Evolutionary conservation across 2,888 invertebrate species (phyloP).

Genomic region (Pheosia gnoma): DNA sequence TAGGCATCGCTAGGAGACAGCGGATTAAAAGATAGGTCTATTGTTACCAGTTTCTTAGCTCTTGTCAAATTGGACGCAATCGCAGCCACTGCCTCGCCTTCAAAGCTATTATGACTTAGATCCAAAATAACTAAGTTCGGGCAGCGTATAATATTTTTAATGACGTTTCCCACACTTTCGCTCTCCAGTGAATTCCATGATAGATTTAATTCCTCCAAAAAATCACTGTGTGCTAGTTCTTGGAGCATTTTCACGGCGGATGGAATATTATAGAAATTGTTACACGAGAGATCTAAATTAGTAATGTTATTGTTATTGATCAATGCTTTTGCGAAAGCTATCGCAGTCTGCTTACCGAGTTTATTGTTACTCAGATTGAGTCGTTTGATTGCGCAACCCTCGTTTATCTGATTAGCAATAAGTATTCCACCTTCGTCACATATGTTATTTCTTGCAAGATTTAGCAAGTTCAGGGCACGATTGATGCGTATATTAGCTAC

Average conservation of each 20-base stretch:
- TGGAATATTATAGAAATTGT: slow-evolving; percentile 41
- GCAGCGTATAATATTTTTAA: slow-evolving; percentile 37
- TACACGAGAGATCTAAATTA: slow-evolving; percentile 53
- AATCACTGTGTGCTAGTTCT: slow-evolving; percentile 32
- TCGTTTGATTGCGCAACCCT: slow-evolving; percentile 32
- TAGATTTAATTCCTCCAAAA: slow-evolving; percentile 48
- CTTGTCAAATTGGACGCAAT: slow-evolving; percentile 36
- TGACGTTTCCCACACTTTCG: slow-evolving; percentile 36
- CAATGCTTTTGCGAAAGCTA: slow-evolving; percentile 43
- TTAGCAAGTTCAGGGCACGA: slow-evolving; percentile 35
- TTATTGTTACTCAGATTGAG: slow-evolving; percentile 50
- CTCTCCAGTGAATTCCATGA: slow-evolving; percentile 51
- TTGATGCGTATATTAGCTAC: slow-evolving; percentile 38
- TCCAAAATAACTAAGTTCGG: slow-evolving; percentile 43
- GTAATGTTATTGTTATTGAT: slow-evolving; percentile 43
- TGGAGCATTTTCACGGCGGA: slow-evolving; percentile 43
- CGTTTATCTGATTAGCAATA: slow-evolving; percentile 40
- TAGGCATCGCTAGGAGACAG: slow-evolving; percentile 43
- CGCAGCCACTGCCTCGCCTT: slow-evolving; percentile 35
- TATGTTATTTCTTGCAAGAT: slow-evolving; percentile 48
- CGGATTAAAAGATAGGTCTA: slow-evolving; percentile 57
- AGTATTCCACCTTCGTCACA: slow-evolving; percentile 47
- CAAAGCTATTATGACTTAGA: slow-evolving; percentile 50
- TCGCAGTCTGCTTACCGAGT: slow-evolving; percentile 38
- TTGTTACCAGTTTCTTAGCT: slow-evolving; percentile 43